Evolutionary conservation across 2,797 vertebrate genomes (phyloP).

Genomic region (Centroberyx gerrardi): DNA sequence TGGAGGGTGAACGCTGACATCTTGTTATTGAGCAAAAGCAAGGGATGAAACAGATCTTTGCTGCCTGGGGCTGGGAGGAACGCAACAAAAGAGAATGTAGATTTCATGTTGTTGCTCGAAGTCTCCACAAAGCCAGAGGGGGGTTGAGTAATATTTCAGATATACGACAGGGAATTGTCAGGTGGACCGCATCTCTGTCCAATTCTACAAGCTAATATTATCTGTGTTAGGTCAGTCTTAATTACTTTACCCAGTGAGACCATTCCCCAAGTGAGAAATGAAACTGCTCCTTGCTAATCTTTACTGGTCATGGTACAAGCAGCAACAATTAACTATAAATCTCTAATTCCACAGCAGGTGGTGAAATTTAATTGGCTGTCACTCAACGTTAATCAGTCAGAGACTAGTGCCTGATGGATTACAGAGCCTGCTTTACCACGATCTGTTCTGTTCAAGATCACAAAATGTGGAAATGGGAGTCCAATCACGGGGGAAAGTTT

Average conservation of each 20-base stretch:
- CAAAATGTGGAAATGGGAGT: neutral
- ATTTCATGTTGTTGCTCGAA: slow-evolving; percentile 1
- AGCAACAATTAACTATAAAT: slow-evolving; percentile 13
- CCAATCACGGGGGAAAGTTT: neutral
- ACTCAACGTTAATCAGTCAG: neutral
- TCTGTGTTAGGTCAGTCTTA: slow-evolving; percentile 28
- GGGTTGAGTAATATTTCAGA: slow-evolving; percentile 3
- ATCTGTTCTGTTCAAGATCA: neutral
- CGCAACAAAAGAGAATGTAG: neutral
- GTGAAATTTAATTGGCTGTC: slow-evolving; percentile 36
- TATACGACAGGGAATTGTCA: slow-evolving; percentile 26
- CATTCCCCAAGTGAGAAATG: neutral
- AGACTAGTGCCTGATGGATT: slow-evolving; percentile 6
- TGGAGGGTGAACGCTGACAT: neutral
- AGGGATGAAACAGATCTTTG: slow-evolving; percentile 19
- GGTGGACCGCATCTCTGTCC: slow-evolving; percentile 1
- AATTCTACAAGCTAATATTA: slow-evolving; percentile 24
- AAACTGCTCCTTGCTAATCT: neutral
- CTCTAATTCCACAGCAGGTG: slow-evolving; percentile 16
- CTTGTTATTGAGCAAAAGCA: slow-evolving; percentile 3
- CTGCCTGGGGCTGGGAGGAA: neutral
- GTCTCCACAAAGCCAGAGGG: neutral
- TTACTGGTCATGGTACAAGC: neutral
- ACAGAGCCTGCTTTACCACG: neutral
- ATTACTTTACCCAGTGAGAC: slow-evolving; percentile 27